phyloP scores from a whole-genome alignment of 2,888 invertebrate genomes.

The Phengaris arion region DNA sequence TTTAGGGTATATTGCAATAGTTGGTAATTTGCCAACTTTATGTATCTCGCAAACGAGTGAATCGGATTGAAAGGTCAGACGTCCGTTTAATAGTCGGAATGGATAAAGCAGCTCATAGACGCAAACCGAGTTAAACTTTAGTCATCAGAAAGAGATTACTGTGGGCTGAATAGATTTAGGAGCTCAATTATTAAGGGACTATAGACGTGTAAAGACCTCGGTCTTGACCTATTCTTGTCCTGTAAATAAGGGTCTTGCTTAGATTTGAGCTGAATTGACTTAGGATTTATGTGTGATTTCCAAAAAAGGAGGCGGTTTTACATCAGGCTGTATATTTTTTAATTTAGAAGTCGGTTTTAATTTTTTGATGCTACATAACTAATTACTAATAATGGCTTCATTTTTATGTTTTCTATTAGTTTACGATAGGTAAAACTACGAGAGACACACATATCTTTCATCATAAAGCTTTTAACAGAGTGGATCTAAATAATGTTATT shows the following conservation, averaged over 20 bases:
- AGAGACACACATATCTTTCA: too few species aligned
- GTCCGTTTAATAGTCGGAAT: conserved; percentile 11
- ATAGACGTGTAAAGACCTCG: background rate
- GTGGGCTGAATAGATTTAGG: background rate
- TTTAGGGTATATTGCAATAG: conserved; percentile 20
- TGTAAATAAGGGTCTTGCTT: background rate
- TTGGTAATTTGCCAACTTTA: conserved; percentile 15
- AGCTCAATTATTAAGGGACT: background rate
- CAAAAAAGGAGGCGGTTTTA: too few species aligned
- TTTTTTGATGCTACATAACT: too few species aligned
- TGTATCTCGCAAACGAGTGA: conserved; percentile 19
- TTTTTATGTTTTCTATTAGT: too few species aligned
- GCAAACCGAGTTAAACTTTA: conserved; percentile 12
- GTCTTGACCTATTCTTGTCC: background rate
- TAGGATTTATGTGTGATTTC: too few species aligned
- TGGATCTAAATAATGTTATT: too few species aligned
- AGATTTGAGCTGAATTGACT: too few species aligned
- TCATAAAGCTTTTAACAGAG: too few species aligned
- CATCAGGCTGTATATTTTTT: too few species aligned
- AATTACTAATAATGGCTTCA: too few species aligned
- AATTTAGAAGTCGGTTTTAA: too few species aligned
- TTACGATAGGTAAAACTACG: too few species aligned
- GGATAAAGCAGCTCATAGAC: conserved; percentile 15
- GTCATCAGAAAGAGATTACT: conserved; percentile 17
- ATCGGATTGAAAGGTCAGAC: conserved; percentile 18